These are phyloP conservation scores for Pollenia griseotomentosa DNA, from an alignment of 2,888 invertebrate genomes.

Conservation along the genomic window DNA sequence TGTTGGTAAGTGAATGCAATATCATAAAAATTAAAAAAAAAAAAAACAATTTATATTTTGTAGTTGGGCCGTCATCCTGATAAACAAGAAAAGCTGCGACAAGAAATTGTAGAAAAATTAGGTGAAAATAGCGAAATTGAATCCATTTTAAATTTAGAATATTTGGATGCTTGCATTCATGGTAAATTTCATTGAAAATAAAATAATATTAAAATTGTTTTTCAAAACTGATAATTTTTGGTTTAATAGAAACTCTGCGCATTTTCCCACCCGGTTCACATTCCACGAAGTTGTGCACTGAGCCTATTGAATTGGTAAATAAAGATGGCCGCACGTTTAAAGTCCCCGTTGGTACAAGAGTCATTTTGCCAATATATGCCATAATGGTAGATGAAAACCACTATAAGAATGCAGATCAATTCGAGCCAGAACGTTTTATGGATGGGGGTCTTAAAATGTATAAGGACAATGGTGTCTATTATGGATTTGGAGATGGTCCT, in stretches of 20 bases:
- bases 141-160: constrained; percentile 78
- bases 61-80: constrained; percentile 78
- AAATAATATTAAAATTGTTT: background rate
- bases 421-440: constrained; percentile 78
- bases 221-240: background rate
- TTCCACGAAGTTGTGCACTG: constrained; percentile 79
- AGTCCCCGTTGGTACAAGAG: constrained; percentile 76
- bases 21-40: too few relatives aligned
- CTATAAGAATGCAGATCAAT: constrained; percentile 78
- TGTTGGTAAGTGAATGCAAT: constrained; percentile 72
- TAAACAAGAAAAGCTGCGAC: constrained; percentile 77
- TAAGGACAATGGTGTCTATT: constrained; percentile 65
- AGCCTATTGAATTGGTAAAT: constrained; percentile 77
- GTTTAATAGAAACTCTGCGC: constrained; percentile 78
- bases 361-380: constrained; percentile 78
- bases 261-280: constrained; percentile 78
- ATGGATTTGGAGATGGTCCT: constrained; percentile 73
- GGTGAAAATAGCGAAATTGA: constrained; percentile 78
- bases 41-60: background rate
- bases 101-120: constrained; percentile 76
- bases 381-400: constrained; percentile 79
- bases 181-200: constrained; percentile 74
- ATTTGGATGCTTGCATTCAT: constrained; percentile 81
- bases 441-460: constrained; percentile 76
- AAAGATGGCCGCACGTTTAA: constrained; percentile 77